phyloP scores from a whole-genome alignment of 2,113 vertebrate genomes.

The Calypte anna region DNA sequence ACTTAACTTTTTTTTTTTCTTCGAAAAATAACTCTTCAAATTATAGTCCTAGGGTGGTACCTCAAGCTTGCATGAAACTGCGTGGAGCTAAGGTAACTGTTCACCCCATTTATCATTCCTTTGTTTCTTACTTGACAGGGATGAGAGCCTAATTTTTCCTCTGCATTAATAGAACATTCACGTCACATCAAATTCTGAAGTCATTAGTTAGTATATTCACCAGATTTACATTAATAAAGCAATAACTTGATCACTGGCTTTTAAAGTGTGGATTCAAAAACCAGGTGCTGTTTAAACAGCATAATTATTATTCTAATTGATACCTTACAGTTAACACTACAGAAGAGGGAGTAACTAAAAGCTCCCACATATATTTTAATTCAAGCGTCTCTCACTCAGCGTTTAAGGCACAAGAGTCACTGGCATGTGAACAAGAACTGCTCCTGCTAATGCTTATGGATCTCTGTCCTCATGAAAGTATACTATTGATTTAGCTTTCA shows the following conservation, averaged over 20 bases:
- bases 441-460: background rate
- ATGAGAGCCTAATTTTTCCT: conserved; percentile 43
- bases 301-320: conserved; percentile 49
- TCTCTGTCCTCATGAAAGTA: background rate
- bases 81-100: conserved; percentile 16
- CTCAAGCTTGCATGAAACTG: conserved; percentile 7
- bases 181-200: conserved; percentile 54
- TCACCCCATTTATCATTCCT: conserved; percentile 41
- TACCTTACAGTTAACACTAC: background rate
- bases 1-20: background rate
- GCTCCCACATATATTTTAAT: conserved; percentile 7
- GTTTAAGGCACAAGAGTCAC: background rate
- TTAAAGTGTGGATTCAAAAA: conserved; percentile 53
- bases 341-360: background rate
- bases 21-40: conserved; percentile 30
- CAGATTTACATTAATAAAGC: conserved; percentile 51
- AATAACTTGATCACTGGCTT: conserved; percentile 56
- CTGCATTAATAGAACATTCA: conserved; percentile 46
- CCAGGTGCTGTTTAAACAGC: conserved; percentile 42
- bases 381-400: background rate
- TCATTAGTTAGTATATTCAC: conserved; percentile 69
- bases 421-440: background rate
- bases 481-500: conserved; percentile 18
- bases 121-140: conserved; percentile 45
- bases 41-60: conserved; percentile 24